Conservation (phyloP, 2,797 vertebrate genomes). For the Cirrhinus mrigala region DNA sequence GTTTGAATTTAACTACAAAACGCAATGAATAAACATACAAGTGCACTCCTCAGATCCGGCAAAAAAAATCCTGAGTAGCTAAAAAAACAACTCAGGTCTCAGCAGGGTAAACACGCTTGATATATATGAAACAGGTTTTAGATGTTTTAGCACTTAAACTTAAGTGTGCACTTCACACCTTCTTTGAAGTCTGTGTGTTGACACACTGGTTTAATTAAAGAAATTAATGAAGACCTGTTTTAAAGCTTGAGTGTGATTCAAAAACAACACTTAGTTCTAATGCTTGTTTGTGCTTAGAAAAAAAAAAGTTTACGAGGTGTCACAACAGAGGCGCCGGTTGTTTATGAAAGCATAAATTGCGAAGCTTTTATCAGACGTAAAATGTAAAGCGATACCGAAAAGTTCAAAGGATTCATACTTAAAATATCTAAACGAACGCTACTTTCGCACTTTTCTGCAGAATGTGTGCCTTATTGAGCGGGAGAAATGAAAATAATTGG, state of each 20-base stretch:
- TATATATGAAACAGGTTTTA: neutral
- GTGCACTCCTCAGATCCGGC: neutral
- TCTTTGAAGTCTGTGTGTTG: neutral
- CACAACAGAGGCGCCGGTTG: neutral
- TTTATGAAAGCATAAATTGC: neutral
- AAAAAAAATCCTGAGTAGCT: neutral
- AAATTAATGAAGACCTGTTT: neutral
- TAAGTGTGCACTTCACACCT: slow-evolving; percentile 11
- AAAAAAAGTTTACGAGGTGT: neutral
- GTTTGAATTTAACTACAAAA: neutral
- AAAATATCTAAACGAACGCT: too few relatives aligned
- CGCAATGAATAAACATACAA: neutral
- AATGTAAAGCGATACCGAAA: too few relatives aligned
- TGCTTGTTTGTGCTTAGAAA: neutral
- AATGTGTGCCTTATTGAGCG: neutral
- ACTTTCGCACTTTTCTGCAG: neutral
- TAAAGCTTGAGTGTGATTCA: neutral
- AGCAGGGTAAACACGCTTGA: neutral
- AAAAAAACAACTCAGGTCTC: neutral
- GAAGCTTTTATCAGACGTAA: neutral
- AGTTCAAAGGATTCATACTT: too few relatives aligned
- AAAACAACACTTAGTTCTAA: neutral
- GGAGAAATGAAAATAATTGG: neutral
- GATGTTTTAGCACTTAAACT: neutral
- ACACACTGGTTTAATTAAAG: neutral